Conservation (phyloP, 2,888 invertebrate genomes). For the Corbicula japonica region DNA sequence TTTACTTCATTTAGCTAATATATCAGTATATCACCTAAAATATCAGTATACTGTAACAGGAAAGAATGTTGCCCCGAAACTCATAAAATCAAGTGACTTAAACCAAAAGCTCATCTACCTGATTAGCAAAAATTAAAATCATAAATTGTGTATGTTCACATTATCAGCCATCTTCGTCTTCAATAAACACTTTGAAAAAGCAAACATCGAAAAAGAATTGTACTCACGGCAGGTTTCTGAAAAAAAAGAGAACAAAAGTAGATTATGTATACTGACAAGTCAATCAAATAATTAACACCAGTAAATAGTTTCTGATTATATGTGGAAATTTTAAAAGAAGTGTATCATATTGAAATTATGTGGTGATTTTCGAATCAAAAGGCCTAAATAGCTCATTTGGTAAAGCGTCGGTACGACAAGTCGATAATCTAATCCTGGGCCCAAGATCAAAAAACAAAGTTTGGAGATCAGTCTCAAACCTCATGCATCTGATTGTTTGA, state of each 20-base stretch:
- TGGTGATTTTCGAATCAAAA: background rate
- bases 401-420: background rate
- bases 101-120: background rate
- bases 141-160: background rate
- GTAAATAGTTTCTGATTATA: background rate
- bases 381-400: background rate
- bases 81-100: background rate
- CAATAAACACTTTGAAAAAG: no score
- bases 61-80: background rate
- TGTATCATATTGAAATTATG: background rate
- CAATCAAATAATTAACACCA: background rate
- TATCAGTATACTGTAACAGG: background rate
- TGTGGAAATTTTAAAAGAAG: background rate
- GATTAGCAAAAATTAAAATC: background rate
- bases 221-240: slow-evolving; percentile 37
- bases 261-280: background rate
- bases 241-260: slow-evolving; percentile 11
- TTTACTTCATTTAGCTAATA: background rate
- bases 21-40: no score
- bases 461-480: no score
- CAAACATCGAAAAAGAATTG: no score
- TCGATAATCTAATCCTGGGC: no score
- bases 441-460: no score
- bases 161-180: background rate
- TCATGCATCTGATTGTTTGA: no score